phyloP scores from a whole-genome alignment of 1,140 invertebrate species.

The Berghia stephanieae region DNA sequence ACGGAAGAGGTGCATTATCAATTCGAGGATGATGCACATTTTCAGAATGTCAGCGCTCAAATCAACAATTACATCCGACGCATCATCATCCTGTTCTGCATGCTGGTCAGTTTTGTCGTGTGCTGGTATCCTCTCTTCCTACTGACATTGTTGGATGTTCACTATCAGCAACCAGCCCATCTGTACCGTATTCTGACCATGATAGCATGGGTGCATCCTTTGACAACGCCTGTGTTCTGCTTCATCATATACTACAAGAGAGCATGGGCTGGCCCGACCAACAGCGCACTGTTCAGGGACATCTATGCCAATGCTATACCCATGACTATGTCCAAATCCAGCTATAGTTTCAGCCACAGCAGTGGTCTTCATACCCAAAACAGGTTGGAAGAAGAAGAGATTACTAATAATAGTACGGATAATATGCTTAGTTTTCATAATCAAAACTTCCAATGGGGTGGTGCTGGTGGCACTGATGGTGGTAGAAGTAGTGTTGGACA shows the following conservation, averaged over 20 bases:
- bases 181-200: conserved; percentile 54
- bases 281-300: conserved; percentile 39
- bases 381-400: too few relatives aligned
- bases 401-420: too few relatives aligned
- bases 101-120: conserved; percentile 83
- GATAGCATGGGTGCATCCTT: conserved; percentile 67
- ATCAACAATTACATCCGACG: conserved; percentile 44
- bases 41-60: conserved; percentile 33
- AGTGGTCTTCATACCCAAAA: too few relatives aligned
- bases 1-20: conserved; percentile 76
- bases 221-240: conserved; percentile 56
- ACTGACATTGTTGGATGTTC: conserved; percentile 75
- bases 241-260: conserved; percentile 60
- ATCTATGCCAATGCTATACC: conserved; percentile 40
- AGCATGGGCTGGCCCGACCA: conserved; percentile 41
- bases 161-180: conserved; percentile 40
- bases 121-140: conserved; percentile 91
- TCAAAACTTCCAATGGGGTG: too few relatives aligned
- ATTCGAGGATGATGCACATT: conserved; percentile 30
- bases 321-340: conserved; percentile 35
- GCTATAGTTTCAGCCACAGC: conserved; percentile 18
- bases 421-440: too few relatives aligned
- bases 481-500: too few relatives aligned
- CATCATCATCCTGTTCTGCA: conserved; percentile 67
- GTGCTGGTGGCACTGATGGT: too few relatives aligned